Conservation (phyloP, 2,888 invertebrate genomes). For the Macroteleia sp. region DNA sequence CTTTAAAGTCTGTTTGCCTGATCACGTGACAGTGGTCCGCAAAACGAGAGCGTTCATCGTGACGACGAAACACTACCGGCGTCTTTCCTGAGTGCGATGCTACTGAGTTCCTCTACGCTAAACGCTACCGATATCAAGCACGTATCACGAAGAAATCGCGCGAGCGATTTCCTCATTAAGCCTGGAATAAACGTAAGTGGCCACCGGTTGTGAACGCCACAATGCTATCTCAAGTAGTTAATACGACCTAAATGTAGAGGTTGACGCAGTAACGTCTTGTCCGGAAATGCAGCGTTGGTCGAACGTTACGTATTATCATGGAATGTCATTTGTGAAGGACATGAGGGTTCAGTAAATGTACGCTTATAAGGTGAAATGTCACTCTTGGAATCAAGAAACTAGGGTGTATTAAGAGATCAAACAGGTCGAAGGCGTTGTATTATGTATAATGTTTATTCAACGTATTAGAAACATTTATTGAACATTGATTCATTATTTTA, state of each 20-base stretch:
- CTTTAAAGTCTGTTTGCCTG: too few relatives aligned
- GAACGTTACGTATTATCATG: constrained; percentile 12
- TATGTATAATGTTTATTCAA: too few relatives aligned
- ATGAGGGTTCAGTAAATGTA: too few relatives aligned
- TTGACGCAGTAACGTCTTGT: constrained; percentile 11
- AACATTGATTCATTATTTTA: too few relatives aligned
- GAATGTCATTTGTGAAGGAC: constrained; percentile 21
- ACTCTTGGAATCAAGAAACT: too few relatives aligned
- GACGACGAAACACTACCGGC: too few relatives aligned
- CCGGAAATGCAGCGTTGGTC: constrained; percentile 22
- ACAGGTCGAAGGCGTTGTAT: too few relatives aligned
- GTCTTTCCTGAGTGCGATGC: background rate
- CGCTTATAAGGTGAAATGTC: too few relatives aligned
- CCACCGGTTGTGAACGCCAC: constrained; percentile 68
- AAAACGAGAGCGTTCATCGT: too few relatives aligned
- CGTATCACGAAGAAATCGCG: background rate
- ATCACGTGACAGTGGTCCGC: too few relatives aligned
- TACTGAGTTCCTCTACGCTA: background rate
- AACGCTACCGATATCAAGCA: constrained; percentile 1
- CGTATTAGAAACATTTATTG: too few relatives aligned
- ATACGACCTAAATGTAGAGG: constrained; percentile 20
- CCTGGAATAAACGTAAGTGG: constrained; percentile 76
- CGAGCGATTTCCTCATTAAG: constrained; percentile 79
- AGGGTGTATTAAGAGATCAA: too few relatives aligned
- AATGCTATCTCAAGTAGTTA: constrained; percentile 77